Conservation (phyloP, 2,888 invertebrate genomes). For the Phorcus lineatus region DNA sequence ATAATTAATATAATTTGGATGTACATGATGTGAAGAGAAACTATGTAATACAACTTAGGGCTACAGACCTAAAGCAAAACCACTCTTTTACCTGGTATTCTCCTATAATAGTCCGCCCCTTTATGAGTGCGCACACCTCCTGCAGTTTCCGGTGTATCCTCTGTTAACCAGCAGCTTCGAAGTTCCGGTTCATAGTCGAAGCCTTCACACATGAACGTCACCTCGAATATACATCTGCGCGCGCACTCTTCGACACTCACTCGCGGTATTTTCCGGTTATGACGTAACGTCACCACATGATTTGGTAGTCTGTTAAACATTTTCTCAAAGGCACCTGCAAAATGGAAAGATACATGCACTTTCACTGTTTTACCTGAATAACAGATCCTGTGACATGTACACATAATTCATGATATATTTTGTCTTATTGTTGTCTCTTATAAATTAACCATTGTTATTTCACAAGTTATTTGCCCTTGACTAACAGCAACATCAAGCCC, state of each 20-base stretch:
- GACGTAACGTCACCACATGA: constrained; percentile 66
- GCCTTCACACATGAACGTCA: constrained; percentile 65
- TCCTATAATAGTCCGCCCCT: constrained; percentile 63
- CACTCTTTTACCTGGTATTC: neutral
- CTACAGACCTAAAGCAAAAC: too few species aligned
- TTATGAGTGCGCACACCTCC: constrained; percentile 55
- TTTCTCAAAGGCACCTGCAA: constrained; percentile 67
- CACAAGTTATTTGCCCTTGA: too few species aligned
- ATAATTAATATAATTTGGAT: too few species aligned
- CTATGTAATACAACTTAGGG: too few species aligned
- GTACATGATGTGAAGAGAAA: too few species aligned
- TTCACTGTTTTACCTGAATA: too few species aligned
- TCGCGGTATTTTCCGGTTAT: constrained; percentile 61
- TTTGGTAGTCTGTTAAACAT: constrained; percentile 68
- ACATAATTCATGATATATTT: too few species aligned
- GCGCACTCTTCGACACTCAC: constrained; percentile 71
- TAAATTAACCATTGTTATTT: too few species aligned
- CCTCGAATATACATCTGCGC: constrained; percentile 68
- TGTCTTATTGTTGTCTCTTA: too few species aligned
- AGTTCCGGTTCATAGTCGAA: constrained; percentile 64
- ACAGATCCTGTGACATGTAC: too few species aligned
- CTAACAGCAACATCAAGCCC: too few species aligned
- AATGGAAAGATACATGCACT: constrained; percentile 11
- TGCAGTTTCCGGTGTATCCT: constrained; percentile 54
- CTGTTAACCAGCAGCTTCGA: constrained; percentile 67